Base-by-base conservation (phyloP, 2,113 vertebrate genomes). In the Emydura subglobosa region DNA sequence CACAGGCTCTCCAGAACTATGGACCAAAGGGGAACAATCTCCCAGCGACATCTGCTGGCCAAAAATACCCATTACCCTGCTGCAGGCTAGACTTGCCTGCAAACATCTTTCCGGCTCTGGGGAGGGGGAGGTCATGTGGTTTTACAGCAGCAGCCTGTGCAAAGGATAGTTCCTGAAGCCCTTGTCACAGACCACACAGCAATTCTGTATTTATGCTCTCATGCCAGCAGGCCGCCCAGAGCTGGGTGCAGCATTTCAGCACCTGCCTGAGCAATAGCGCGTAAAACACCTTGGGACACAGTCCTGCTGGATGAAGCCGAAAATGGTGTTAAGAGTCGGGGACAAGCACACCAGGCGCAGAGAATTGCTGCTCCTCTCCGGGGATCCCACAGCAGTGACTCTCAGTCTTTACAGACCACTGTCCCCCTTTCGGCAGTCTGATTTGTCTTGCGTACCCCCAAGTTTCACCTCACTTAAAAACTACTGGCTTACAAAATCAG, bases 231-330 rank as follows among this genome's bases (percentile, higher is more conserved):
- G 57, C 27, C 10, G 3, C 10, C 57, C 57, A 59, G 57, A 29
- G 57, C 25, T 4, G 8, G 27, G 10, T 24, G 14, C 27, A 16
- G 14, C 27, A 16, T 61, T 25, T 0, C 0, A 2, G 44, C 3
- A 24, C 34, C 0, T 4, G 2, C 22, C 39, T 25, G 74, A 14
- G 13, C 74, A 24, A 11, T 2, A 21, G 21, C 8, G 19, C 5
- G 5, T 27, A 8, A 19, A 29, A 16, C 44, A 29, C 76, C 27
- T 49, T 14, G 13, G 44, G 27, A 31, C 27, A 4, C 2, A 4
- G 44, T 29, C 12, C 5, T 3, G 4, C 12, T 2, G n/a, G 3
- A 68, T 14, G 4, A n/a, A n/a, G 61, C 31, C 16, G 61, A 8
- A 68, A 68, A n/a, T 34, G 61, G 31, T 1, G 61, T 34, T 3